Conservation (phyloP, 1,140 invertebrate species). For the Triops longicaudatus region DNA sequence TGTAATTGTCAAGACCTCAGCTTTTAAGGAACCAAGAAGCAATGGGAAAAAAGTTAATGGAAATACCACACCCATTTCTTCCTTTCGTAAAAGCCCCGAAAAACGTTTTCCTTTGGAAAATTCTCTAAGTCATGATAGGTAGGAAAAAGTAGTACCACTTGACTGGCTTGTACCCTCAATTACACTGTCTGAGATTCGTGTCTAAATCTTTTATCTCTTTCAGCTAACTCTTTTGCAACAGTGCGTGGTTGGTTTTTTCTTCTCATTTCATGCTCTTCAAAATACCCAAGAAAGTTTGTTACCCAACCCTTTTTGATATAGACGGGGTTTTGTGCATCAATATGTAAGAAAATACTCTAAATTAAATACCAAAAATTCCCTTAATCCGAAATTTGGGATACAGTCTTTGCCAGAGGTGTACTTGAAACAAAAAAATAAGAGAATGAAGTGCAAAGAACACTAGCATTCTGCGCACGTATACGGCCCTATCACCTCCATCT, state of each 20-base stretch:
- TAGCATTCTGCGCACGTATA: background rate
- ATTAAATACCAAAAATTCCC: too few species aligned
- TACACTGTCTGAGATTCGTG: background rate
- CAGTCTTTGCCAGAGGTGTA: too few species aligned
- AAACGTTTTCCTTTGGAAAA: background rate
- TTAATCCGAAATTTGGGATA: too few species aligned
- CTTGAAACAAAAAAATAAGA: background rate
- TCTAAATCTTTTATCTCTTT: background rate
- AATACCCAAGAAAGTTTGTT: too few species aligned
- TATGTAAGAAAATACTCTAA: too few species aligned
- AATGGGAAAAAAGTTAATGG: background rate
- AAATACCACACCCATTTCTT: background rate
- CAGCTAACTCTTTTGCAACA: background rate
- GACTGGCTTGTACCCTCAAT: background rate
- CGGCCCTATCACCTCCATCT: background rate
- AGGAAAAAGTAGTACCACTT: background rate
- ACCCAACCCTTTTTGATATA: too few species aligned
- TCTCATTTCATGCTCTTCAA: too few species aligned
- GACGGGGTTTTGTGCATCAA: too few species aligned
- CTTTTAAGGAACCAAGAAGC: background rate
- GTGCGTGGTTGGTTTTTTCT: too few species aligned
- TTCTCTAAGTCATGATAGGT: background rate
- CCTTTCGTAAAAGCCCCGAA: background rate
- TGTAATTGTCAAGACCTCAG: conserved; percentile 4
- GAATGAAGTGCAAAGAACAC: background rate